Base-by-base conservation (phyloP, 2,797 vertebrate species). In the Morus bassanus region DNA sequence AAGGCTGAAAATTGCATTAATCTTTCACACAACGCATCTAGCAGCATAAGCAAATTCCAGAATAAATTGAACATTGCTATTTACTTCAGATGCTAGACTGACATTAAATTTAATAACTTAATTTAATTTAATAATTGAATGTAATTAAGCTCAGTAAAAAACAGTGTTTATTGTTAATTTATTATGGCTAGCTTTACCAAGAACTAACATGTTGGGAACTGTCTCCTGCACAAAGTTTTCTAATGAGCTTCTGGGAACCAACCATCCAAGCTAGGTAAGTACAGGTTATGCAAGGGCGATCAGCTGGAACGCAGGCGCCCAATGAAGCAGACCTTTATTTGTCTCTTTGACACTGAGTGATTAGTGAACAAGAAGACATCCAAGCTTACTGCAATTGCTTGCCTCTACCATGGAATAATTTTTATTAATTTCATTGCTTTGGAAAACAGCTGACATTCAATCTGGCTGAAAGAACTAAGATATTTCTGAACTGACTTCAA, bases 391-490 rank as follows among this genome's bases (percentile, higher is more conserved):
- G 7, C 19, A 35, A 35, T 18, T 89, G 22, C 28, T 91, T 91
- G 9, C 27, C 56, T 79, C n/a, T 72, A 50, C 37, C 9, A 37
- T 10, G n/a, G n/a, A 89, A 76, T 57, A 7, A 25, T 79, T 93
- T 96, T 85, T 89, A 89, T 95, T 94, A 95, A 91, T 87, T 89
- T 87, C 15, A 61, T 67, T 87, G 81, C 60, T 85, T 74, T 89
- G 31, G 67, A 94, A 95, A 93, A 82, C 19, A 93, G 35, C 54
- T 95, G 88, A 94, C 77, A 70, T 80, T 94, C 83, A 82, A 33
- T 89, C 78, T 95, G 81, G 16, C 45, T 77, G 64, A 74, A 57
- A 94, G 35, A 95, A 89, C n/a, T n/a, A 74, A 87, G 88, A 87
- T 82, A 92, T 91, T 96, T 93, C 84, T 85, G 64, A 93, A 72